These are phyloP conservation scores for Ptilonorhynchus violaceus DNA, from an alignment of 2,113 vertebrate genomes.

Conservation along the genomic window DNA sequence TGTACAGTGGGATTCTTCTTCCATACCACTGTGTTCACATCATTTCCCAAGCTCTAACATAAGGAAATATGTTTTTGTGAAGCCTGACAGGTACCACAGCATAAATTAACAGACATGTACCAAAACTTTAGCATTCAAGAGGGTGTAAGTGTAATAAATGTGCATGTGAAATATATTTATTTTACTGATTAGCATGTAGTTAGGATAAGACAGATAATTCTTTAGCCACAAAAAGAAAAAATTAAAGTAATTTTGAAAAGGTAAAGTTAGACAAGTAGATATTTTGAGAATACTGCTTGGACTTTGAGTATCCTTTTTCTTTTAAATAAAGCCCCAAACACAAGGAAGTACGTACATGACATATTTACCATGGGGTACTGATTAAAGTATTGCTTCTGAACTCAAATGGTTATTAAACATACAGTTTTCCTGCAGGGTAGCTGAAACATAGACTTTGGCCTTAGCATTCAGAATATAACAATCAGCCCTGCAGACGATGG, in stretches of 20 bases:
- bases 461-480: not conserved
- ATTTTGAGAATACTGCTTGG: not conserved
- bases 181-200: not conserved
- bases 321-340: not conserved
- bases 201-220: not conserved
- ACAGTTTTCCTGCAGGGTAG: not conserved
- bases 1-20: not conserved
- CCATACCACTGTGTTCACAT: not conserved
- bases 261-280: not conserved
- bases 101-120: not conserved
- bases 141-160: not conserved
- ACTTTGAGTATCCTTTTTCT: not conserved
- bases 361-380: not conserved
- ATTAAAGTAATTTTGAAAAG: not conserved
- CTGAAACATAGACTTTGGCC: not conserved
- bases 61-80: not conserved
- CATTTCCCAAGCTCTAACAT: not conserved
- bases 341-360: not conserved
- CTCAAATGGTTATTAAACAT: not conserved
- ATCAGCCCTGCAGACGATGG: not conserved
- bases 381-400: not conserved
- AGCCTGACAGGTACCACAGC: not conserved
- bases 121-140: not conserved
- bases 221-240: not conserved
- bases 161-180: not conserved